Conservation (phyloP, 2,797 vertebrate genomes). For the Pseudochromis fuscus region DNA sequence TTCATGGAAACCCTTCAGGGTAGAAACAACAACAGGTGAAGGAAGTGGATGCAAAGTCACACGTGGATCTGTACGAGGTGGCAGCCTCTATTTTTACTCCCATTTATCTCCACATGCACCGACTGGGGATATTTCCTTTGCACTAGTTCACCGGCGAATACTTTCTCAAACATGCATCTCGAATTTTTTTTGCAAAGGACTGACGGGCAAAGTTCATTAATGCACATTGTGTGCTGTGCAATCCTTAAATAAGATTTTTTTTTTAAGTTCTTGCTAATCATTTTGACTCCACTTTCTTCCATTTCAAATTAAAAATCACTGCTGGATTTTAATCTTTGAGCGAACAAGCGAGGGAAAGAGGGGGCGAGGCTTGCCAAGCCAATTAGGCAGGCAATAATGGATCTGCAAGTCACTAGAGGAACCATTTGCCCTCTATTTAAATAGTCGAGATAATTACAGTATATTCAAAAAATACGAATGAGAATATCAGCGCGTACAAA, state of each 20-base stretch:
- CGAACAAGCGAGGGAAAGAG: slow-evolving; percentile 60
- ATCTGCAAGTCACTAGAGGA: slow-evolving; percentile 84
- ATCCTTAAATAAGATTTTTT: slow-evolving; percentile 25
- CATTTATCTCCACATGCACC: neutral
- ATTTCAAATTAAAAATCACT: slow-evolving; percentile 72
- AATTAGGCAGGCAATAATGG: slow-evolving; percentile 83
- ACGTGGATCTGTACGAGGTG: slow-evolving; percentile 16
- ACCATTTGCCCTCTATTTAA: slow-evolving; percentile 83
- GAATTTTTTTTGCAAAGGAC: too few relatives aligned
- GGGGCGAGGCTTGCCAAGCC: slow-evolving; percentile 68
- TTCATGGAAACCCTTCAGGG: slow-evolving; percentile 38
- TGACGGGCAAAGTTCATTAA: slow-evolving; percentile 28
- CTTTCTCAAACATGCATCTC: neutral
- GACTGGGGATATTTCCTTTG: neutral
- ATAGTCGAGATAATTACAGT: slow-evolving; percentile 84
- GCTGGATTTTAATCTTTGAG: slow-evolving; percentile 77
- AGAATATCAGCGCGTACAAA: slow-evolving; percentile 79
- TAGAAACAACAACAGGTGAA: slow-evolving; percentile 24
- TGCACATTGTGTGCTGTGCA: neutral
- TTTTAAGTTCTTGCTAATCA: slow-evolving; percentile 26
- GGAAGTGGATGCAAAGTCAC: slow-evolving; percentile 18
- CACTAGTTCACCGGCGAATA: neutral
- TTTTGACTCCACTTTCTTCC: slow-evolving; percentile 59
- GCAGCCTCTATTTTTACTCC: neutral
- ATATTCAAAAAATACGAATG: slow-evolving; percentile 76